Conservation (phyloP, 2,113 vertebrate genomes). For the Cromileptes altivelis region DNA sequence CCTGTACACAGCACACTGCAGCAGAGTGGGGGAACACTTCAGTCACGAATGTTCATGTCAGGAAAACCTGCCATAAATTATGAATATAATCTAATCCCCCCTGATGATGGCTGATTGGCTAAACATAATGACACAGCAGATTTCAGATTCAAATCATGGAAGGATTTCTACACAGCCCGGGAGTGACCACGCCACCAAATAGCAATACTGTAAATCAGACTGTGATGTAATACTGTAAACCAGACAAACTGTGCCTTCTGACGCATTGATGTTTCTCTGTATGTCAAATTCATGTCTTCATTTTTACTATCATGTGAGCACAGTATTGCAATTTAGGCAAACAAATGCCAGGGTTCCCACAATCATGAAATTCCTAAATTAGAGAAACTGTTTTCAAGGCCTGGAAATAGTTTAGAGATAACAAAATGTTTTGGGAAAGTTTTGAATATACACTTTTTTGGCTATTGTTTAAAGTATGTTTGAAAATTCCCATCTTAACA, state of each 20-base stretch:
- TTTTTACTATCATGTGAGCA: neutral
- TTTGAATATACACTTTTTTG: no score
- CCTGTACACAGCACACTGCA: slow-evolving; percentile 1
- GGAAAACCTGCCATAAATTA: slow-evolving; percentile 21
- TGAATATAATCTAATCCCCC: neutral
- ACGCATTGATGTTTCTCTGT: no score
- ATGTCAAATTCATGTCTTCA: neutral
- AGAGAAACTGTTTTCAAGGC: no score
- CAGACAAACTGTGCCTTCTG: slow-evolving; percentile 2
- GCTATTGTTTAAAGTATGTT: no score
- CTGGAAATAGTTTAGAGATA: no score
- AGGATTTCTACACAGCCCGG: slow-evolving; percentile 18
- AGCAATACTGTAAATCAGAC: slow-evolving; percentile 5
- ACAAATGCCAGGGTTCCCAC: neutral
- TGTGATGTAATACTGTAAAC: slow-evolving; percentile 1
- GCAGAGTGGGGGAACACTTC: neutral
- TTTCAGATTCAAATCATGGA: neutral
- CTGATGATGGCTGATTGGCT: slow-evolving; percentile 2
- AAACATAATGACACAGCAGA: neutral
- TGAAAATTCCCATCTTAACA: no score
- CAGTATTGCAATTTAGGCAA: neutral
- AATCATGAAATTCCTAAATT: no score
- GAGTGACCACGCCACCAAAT: slow-evolving; percentile 20
- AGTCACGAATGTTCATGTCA: slow-evolving; percentile 5
- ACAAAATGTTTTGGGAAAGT: no score